These are phyloP conservation scores for Clivina fossor DNA, from an alignment of 2,888 invertebrate genomes.

Conservation along the genomic window DNA sequence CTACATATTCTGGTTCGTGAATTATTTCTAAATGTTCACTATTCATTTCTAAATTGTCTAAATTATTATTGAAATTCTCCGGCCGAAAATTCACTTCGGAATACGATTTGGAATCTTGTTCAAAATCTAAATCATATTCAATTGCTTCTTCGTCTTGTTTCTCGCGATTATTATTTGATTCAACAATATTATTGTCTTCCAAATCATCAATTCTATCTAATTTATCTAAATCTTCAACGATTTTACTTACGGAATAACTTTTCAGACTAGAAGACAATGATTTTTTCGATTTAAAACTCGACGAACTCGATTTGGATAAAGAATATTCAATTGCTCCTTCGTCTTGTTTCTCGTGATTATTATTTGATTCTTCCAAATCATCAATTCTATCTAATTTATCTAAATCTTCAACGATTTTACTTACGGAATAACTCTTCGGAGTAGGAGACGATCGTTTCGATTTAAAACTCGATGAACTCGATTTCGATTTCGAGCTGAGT, in stretches of 20 bases:
- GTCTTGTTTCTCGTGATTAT: slow-evolving; percentile 11
- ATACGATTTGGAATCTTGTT: slow-evolving; percentile 10
- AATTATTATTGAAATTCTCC: background rate
- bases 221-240: background rate
- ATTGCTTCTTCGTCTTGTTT: slow-evolving; percentile 11
- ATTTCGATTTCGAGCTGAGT: slow-evolving; percentile 49
- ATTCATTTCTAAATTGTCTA: background rate
- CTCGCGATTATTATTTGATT: slow-evolving; percentile 15
- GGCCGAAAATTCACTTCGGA: too few species aligned
- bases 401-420: slow-evolving; percentile 18
- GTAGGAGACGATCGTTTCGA: slow-evolving; percentile 30
- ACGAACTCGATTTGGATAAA: slow-evolving; percentile 28
- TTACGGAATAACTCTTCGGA: slow-evolving; percentile 20
- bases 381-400: slow-evolving; percentile 24
- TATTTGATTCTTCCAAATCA: slow-evolving; percentile 21
- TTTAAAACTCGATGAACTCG: slow-evolving; percentile 30
- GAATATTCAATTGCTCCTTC: slow-evolving; percentile 9
- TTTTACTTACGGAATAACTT: slow-evolving; percentile 19
- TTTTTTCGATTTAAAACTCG: slow-evolving; percentile 33
- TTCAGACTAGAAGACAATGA: slow-evolving; percentile 21
- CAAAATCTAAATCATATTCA: slow-evolving; percentile 17
- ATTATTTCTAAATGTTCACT: too few species aligned
- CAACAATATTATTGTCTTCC: slow-evolving; percentile 10
- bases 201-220: background rate
- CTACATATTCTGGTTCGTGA: too few species aligned